Conservation (phyloP, 2,797 vertebrate genomes). For the Propithecus perrieri region DNA sequence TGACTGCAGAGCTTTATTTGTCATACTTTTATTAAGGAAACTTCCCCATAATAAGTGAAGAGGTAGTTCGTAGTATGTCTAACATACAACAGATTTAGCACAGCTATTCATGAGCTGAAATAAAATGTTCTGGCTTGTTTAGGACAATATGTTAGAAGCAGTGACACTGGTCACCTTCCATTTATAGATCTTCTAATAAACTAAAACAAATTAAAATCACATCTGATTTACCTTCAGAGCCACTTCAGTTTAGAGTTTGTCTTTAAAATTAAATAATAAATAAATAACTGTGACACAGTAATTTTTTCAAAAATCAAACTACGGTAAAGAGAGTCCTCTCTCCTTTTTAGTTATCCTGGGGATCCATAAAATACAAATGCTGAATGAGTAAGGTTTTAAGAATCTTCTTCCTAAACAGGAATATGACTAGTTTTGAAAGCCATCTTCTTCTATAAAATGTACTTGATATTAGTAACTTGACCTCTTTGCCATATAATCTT, state of each 20-base stretch:
- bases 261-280: constrained; percentile 79
- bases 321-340: constrained; percentile 35
- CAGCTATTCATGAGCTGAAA: constrained; percentile 80
- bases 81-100: constrained; percentile 78
- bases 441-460: constrained; percentile 52
- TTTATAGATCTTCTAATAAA: constrained; percentile 67
- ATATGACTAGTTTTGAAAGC: constrained; percentile 48
- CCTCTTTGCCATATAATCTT: constrained; percentile 67
- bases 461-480: constrained; percentile 50
- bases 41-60: constrained; percentile 83
- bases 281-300: constrained; percentile 69
- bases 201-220: constrained; percentile 65
- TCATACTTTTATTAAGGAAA: constrained; percentile 78
- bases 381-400: constrained; percentile 54
- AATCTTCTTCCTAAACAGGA: constrained; percentile 4
- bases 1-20: constrained; percentile 79
- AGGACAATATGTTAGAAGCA: constrained; percentile 70
- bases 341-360: constrained; percentile 56
- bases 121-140: constrained; percentile 75
- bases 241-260: constrained; percentile 67
- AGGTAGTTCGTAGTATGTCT: constrained; percentile 86
- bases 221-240: constrained; percentile 72
- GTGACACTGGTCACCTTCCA: constrained; percentile 63
- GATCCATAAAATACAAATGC: constrained; percentile 58
- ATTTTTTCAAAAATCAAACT: constrained; percentile 50